Base-by-base conservation (phyloP, 2,888 invertebrate species). In the Cremastinae sp. region DNA sequence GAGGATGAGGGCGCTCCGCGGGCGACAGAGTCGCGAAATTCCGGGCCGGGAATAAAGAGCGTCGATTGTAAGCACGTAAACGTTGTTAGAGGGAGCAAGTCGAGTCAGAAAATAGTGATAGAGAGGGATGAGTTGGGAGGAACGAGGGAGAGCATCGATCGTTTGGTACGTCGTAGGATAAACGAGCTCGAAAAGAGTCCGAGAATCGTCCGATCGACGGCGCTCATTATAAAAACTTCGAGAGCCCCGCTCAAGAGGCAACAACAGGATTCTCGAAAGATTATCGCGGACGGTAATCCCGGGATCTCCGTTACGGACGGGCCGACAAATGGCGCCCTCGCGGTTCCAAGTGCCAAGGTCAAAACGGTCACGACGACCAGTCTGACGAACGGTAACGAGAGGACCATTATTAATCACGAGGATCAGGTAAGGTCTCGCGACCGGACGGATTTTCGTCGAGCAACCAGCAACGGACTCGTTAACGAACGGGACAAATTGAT, bases 101-200 rank as follows among this genome's bases (percentile, higher is more conserved):
- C 84, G 86, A 89, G 87, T 88, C 87, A 87, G 81, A 89, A 84
- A 85, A 89, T 89, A 87, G 87, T 89, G 78, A 89, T 89, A 87
- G 87, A 85, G 82, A 85, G 88, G 65, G 88, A 89, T 62, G 89
- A 89, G 74, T 83, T 89, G 77, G 80, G 79, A 66, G 88, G 86
- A 47, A 84, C 83, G 80, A 86, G 87, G 80, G 74, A 77, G 54
- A 74, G 56, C 61, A 87, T 89, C 81, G 85, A 86, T 81, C 85
- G 84, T 79, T 84, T 89, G 74, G 88, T 89, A 68, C 84, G 86
- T 65, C 86, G 86, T 68, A 88, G 86, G 79, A 89, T 89, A 58
- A 83, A 87, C 79, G 82, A 84, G 78, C 83, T 89, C 70, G 87
- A 88, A 73, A 88, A 89, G 80, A 89, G 88, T 66, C 88, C 89